A percentile compares a stretch with the other conserved stretches of the same genome.
Evolutionary conservation across 2,888 invertebrate genomes (phyloP).

Genomic region (Heteromurus nitidus): DNA sequence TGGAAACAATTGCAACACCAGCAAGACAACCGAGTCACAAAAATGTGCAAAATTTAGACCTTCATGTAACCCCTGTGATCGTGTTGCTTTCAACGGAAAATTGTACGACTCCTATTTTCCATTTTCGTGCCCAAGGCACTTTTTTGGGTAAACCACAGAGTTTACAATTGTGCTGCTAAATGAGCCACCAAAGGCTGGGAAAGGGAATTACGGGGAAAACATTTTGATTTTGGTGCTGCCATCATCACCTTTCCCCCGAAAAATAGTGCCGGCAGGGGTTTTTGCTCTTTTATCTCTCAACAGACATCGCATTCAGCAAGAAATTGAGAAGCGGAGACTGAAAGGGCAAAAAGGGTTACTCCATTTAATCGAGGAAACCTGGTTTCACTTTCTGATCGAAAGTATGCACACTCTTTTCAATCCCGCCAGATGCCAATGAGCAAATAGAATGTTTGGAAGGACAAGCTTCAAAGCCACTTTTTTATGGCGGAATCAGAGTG

Average conservation of each 20-base stretch:
- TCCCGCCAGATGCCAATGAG: background rate
- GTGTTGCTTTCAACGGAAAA: too few species aligned
- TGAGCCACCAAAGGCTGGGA: background rate
- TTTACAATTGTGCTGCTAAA: constrained; percentile 10
- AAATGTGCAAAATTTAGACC: too few species aligned
- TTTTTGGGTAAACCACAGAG: too few species aligned
- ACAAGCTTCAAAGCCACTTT: too few species aligned
- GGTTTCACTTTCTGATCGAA: background rate
- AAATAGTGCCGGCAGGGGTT: background rate
- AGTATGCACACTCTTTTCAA: background rate
- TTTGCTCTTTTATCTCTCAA: background rate
- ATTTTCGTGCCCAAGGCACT: too few species aligned
- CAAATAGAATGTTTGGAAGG: background rate
- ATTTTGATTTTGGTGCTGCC: background rate
- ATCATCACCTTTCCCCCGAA: constrained; percentile 7
- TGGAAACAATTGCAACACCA: too few species aligned
- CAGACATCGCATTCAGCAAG: background rate
- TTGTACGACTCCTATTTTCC: too few species aligned
- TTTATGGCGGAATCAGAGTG: background rate
- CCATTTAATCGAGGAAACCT: constrained; percentile 16
- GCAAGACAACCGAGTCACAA: too few species aligned
- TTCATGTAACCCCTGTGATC: too few species aligned
- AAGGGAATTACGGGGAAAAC: background rate
- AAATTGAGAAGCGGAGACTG: background rate
- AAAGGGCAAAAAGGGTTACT: too few species aligned